phyloP scores from a whole-genome alignment of 2,797 vertebrate species.

The Coendou prehensilis region DNA sequence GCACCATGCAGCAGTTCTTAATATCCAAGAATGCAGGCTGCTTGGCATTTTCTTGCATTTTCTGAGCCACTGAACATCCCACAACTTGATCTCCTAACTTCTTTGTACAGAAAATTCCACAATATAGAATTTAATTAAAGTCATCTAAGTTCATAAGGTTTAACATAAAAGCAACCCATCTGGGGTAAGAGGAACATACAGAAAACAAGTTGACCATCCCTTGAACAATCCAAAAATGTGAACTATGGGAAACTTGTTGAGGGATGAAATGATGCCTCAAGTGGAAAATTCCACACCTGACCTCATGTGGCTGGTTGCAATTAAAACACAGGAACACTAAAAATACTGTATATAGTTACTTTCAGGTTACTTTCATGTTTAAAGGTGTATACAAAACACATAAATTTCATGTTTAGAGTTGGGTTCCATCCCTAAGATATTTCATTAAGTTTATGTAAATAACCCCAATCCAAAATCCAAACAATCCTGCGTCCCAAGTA shows the following conservation, averaged over 20 bases:
- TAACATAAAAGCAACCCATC: neutral
- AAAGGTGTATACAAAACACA: neutral
- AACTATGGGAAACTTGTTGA: neutral
- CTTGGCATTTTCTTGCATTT: slow-evolving; percentile 69
- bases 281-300: neutral
- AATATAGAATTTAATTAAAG: slow-evolving; percentile 5
- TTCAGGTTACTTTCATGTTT: neutral
- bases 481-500: neutral
- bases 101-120: slow-evolving; percentile 17
- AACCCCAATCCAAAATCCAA: neutral
- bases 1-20: slow-evolving; percentile 28
- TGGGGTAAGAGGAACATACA: neutral
- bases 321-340: neutral
- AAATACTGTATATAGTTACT: neutral
- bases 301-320: neutral
- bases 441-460: neutral
- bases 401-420: neutral
- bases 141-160: slow-evolving; percentile 3
- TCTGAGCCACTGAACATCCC: slow-evolving; percentile 42
- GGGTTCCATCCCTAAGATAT: neutral
- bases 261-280: neutral
- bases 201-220: neutral
- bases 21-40: slow-evolving; percentile 60
- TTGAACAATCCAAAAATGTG: neutral
- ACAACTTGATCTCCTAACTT: slow-evolving; percentile 59